Evolutionary conservation across 2,888 invertebrate species (phyloP), one percentile per base, ranked within the genome.

Genomic region (Ametastegia equiseti): DNA sequence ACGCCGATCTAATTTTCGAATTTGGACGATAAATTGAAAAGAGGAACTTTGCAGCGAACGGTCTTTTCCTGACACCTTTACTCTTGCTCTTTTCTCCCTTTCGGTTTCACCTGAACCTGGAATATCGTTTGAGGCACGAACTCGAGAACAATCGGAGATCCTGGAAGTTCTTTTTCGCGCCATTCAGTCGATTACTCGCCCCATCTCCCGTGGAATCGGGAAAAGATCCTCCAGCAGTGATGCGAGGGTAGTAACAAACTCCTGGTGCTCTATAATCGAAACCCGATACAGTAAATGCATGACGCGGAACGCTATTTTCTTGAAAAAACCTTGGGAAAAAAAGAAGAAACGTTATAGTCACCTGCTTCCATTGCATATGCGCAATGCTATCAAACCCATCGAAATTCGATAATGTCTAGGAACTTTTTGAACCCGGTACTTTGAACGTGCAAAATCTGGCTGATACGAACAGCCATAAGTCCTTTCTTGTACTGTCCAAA

Each of bases 341-440:
- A 60, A 54, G 39, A 78, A 79, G 81, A 84, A 60, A 81, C 60
- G 71, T 80, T 67, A 33, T 15, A 80, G 80, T 78, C 83, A 83
- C 82, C 82, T 82, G 83, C 81, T 80, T 75, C 75, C 81, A 82
- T 82, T 83, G 83, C 82, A 83, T 82, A 82, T 82, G 82, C 78
- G 81, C 69, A 81, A 75, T 69, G 60, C 81, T 79, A 81, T 42
- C 47, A 30, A 36, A 19, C 33, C 42, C 79, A 83, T 82, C 75
- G 83, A 77, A 83, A 79, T 82, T 83, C 83, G 69, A 83, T 82
- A 80, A 47, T n/a, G 50, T 19, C 36, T 73, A 50, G 5, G 36
- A 75, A 36, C 33, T 75, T 50, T 9, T 33, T 54, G 54, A 36
- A 50, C 1, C 23, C 11, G 13, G 54, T 54, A 36, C 33, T 54